These are phyloP conservation scores for Heliothis peltigera DNA, from an alignment of 2,888 invertebrate genomes.

Conservation along the genomic window DNA sequence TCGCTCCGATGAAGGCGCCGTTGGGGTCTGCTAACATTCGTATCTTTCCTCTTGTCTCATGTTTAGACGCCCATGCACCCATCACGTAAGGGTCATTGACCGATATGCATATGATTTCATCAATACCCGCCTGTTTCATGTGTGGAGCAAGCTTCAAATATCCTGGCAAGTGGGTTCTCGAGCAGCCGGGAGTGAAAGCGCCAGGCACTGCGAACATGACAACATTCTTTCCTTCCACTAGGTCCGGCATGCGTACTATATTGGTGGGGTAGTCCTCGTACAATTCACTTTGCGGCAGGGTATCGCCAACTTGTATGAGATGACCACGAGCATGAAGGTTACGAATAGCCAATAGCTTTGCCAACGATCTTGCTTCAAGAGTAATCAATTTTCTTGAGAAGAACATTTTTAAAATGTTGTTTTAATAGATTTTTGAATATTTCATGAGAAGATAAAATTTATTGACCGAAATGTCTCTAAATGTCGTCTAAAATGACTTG, in stretches of 20 bases:
- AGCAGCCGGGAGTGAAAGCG: conserved; percentile 98
- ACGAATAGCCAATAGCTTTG: not conserved
- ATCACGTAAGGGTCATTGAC: conserved; percentile 99
- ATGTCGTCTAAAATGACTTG: not conserved
- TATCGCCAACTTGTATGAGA: conserved; percentile 91
- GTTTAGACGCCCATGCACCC: conserved; percentile 97
- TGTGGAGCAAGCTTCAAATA: conserved; percentile 93
- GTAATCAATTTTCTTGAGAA: not conserved
- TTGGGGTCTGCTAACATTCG: conserved; percentile 45
- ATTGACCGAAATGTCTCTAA: not conserved
- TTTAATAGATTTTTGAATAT: not conserved
- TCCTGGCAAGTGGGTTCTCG: conserved; percentile 96
- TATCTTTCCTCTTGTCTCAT: conserved; percentile 94
- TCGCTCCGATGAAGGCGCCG: conserved; percentile 18
- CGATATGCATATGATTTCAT: conserved; percentile 95
- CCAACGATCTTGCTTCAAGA: conserved; percentile 1
- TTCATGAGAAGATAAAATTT: not conserved
- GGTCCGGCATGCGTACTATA: conserved; percentile 94
- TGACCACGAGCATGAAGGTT: not conserved
- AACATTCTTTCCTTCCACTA: conserved; percentile 94
- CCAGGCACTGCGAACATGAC: conserved; percentile 98
- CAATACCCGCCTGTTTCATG: conserved; percentile 93
- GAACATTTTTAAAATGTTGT: conserved; percentile 24
- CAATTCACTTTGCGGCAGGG: conserved; percentile 94
- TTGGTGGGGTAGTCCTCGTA: conserved; percentile 96